Evolutionary conservation across 2,113 vertebrate species (phyloP), one percentile per base, ranked within the genome.

Genomic region (Chloropsis cyanopogon): DNA sequence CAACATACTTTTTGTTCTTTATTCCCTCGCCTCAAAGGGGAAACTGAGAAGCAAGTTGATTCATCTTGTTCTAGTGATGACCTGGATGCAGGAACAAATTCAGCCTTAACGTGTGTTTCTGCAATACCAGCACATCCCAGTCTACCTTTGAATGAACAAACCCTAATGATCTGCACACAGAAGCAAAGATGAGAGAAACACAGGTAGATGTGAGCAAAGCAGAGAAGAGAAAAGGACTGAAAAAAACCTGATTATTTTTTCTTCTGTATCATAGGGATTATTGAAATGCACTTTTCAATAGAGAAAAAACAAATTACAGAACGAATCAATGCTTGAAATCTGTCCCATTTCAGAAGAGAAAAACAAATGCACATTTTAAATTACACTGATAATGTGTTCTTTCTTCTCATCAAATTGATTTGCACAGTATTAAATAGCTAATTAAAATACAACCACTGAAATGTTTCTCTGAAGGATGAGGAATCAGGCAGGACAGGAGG

Each of bases 401-500:
- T 91, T 73, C 89, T 87, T 88, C 75, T 88, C 25, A 20, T 69
- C 78, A 90, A 92, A 85, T 87, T 69, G 64, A 86, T 91, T 94
- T 93, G 56, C 68, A 76, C 73, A 50, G 59, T 47, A 85, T 77
- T 64, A 90, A 89, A 86, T 64, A 95, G 22, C 42, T 90, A 92
- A 96, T 90, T 96, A 95, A 96, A 95, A 94, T 65, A 87, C 54
- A 46, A 31, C 46, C 86, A 90, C 82, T 77, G 60, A 90, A 84
- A 59, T 84, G 46, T 91, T 96, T 91, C 39, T 60, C 69, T 44
- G 54, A n/a, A 60, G 49, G n/a, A 46, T 12, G 20, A 17, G 29
- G 11, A 80, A 54, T 46, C 53, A 53, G 41, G 24, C 29, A 31
- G 66, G 75, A 83, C 54, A 60, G 39, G 39, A 75, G 37, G 24